phyloP scores from a whole-genome alignment of 2,113 vertebrate genomes.

The Scomber colias region DNA sequence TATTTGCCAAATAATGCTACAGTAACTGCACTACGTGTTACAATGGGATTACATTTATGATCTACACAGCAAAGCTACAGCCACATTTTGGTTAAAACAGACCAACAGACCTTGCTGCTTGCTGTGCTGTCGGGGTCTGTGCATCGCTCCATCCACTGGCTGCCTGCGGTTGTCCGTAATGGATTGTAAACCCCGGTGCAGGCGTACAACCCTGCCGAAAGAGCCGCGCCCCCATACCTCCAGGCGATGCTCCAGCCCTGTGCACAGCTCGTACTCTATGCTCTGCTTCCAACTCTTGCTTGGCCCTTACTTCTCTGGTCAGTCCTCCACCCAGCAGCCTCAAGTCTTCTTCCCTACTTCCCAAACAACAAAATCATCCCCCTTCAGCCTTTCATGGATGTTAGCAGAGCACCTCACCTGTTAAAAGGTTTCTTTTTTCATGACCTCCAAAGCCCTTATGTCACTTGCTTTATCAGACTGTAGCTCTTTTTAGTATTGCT shows the following conservation, averaged over 20 bases:
- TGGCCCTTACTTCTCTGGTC: constrained; percentile 61
- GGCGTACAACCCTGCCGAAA: constrained; percentile 51
- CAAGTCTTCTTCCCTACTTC: constrained; percentile 47
- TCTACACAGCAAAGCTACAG: constrained; percentile 1
- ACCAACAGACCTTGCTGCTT: constrained; percentile 13
- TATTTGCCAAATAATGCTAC: background rate
- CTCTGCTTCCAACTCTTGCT: constrained; percentile 65
- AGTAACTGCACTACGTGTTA: background rate
- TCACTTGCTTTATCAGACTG: background rate
- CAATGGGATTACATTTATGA: constrained; percentile 2
- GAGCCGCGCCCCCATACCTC: constrained; percentile 70
- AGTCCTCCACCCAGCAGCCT: constrained; percentile 34
- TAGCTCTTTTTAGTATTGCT: background rate
- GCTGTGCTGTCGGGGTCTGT: constrained; percentile 49
- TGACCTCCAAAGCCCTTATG: background rate
- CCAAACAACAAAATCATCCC: constrained; percentile 54
- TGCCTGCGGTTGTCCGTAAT: constrained; percentile 67
- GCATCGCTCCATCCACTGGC: constrained; percentile 50
- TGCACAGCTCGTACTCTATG: constrained; percentile 55
- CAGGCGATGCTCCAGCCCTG: constrained; percentile 74
- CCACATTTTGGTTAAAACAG: constrained; percentile 30
- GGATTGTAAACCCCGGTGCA: constrained; percentile 71
- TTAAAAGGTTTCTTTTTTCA: background rate
- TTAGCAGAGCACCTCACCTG: background rate
- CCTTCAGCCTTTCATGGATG: constrained; percentile 13